A percentile compares a stretch with the other conserved stretches of the same genome.
These are phyloP conservation scores for Drosophila sp. DNA, from an alignment of 1,140 invertebrate species.

Conservation along the genomic window DNA sequence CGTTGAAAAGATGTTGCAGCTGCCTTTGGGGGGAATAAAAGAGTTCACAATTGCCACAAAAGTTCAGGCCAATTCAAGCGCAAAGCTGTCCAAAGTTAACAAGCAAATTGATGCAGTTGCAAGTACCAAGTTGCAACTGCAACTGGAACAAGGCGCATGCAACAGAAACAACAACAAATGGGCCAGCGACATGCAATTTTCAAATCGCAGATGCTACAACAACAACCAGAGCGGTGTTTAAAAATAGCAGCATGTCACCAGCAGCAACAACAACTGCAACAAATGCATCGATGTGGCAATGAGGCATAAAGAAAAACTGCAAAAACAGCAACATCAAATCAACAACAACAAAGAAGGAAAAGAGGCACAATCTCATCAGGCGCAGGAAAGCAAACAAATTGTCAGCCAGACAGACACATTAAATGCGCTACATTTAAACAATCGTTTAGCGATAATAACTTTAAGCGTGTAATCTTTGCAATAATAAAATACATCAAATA, in stretches of 20 bases:
- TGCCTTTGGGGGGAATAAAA: conserved; percentile 10
- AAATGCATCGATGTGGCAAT: conserved; percentile 70
- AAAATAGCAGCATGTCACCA: conserved; percentile 79
- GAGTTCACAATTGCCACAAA: conserved; percentile 32
- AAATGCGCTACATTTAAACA: conserved; percentile 9
- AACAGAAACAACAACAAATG: conserved; percentile 48
- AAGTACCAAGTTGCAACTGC: conserved; percentile 27
- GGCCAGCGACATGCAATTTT: conserved; percentile 65
- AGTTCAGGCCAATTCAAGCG: conserved; percentile 76
- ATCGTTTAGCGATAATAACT: too few species aligned
- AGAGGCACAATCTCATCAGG: conserved; percentile 26
- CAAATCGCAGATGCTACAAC: conserved; percentile 58
- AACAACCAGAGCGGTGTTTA: conserved; percentile 53
- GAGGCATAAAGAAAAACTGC: conserved; percentile 49
- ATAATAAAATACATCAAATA: too few species aligned
- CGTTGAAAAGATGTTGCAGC: conserved; percentile 45
- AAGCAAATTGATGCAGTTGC: conserved; percentile 43
- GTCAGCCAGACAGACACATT: background rate
- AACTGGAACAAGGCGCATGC: conserved; percentile 16
- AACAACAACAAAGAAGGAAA: conserved; percentile 19
- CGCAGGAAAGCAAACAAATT: background rate
- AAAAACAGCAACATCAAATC: conserved; percentile 24
- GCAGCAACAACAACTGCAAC: conserved; percentile 28
- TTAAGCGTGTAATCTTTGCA: too few species aligned
- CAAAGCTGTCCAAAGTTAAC: conserved; percentile 68